These are phyloP conservation scores for Oasisia sp. DNA, from an alignment of 2,888 invertebrate genomes.

Conservation along the genomic window DNA sequence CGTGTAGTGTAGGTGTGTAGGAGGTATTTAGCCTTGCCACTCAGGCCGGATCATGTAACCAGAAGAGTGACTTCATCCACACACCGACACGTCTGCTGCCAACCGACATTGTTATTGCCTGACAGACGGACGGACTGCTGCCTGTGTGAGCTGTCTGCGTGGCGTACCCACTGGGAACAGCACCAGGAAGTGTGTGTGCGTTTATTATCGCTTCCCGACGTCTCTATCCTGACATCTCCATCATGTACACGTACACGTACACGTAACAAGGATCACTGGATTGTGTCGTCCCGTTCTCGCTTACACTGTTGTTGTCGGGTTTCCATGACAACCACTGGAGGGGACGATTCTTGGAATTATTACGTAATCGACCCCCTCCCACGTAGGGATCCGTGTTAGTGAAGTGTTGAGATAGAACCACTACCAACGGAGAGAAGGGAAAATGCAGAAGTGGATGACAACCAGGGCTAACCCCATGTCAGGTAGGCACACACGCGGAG, in stretches of 20 bases:
- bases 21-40: background rate
- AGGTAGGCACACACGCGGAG: background rate
- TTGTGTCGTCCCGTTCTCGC: background rate
- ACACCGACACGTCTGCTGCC: background rate
- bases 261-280: background rate
- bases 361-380: background rate
- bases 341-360: background rate
- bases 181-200: background rate
- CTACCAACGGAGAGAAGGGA: background rate
- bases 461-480: background rate
- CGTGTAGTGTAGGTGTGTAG: background rate
- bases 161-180: background rate
- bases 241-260: background rate
- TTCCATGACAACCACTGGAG: background rate
- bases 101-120: background rate
- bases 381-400: background rate
- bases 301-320: background rate
- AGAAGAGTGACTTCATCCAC: background rate
- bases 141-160: background rate
- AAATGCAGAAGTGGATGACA: conserved; percentile 17
- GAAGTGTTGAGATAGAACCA: background rate
- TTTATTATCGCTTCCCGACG: background rate
- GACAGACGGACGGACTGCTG: background rate
- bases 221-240: too few relatives aligned
- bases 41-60: background rate